A percentile compares a stretch with the other conserved stretches of the same genome.
Conservation (phyloP, 2,113 vertebrate species). For the Hippotragus niger region DNA sequence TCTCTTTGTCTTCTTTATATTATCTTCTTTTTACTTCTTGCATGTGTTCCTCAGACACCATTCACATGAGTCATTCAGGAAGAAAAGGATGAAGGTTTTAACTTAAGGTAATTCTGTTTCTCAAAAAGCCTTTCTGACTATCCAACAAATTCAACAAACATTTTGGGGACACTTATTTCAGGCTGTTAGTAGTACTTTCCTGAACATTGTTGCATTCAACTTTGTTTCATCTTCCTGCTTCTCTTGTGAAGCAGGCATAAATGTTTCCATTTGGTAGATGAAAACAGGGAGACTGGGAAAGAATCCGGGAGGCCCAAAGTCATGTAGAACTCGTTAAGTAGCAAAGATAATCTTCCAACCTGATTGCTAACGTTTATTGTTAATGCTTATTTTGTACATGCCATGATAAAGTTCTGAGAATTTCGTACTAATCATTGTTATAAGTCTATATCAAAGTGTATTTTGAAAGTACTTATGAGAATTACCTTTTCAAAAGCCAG, state of each 20-base stretch:
- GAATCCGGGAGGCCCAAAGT: background rate
- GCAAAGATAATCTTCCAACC: background rate
- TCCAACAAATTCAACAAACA: background rate
- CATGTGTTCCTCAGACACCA: background rate
- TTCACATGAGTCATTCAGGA: background rate
- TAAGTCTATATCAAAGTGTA: background rate
- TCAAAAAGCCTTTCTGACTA: background rate
- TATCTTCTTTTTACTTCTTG: background rate
- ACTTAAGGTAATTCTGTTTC: background rate
- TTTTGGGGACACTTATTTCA: background rate
- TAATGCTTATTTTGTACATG: background rate
- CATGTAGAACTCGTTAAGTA: background rate
- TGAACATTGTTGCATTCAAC: background rate
- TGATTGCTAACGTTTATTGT: background rate
- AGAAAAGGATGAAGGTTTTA: background rate
- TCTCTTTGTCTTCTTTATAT: background rate
- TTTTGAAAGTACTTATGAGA: background rate
- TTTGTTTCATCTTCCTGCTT: background rate
- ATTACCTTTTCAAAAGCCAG: background rate
- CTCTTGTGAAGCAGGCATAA: background rate
- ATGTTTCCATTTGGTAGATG: background rate
- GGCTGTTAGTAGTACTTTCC: background rate
- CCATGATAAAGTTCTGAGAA: background rate
- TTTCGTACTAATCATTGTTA: background rate
- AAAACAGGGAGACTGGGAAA: background rate